Base-by-base conservation (phyloP, 2,113 vertebrate species). In the Chinchilla lanigera region DNA sequence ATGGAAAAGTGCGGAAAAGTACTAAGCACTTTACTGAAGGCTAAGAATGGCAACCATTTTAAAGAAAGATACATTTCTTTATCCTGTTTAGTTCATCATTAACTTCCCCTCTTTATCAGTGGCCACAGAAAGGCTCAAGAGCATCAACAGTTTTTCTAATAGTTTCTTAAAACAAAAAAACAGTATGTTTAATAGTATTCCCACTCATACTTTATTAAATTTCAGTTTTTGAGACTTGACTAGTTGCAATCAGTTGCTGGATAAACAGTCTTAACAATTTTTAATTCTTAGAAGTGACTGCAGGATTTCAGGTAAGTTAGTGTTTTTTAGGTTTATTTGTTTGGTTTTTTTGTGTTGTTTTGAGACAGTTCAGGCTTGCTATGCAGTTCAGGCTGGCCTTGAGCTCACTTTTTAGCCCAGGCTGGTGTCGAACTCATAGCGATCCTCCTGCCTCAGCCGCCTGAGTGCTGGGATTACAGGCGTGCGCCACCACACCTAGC, bases 1-100 rank as follows among this genome's bases (percentile, higher is more conserved):
- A 41, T 96, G 65, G 35, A 80, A 82, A 81, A 78, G 61, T 95
- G 93, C 35, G n/a, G n/a, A n/a, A n/a, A n/a, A 94, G 77, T 82
- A 54, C 54, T n/a, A 67, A 26, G 28, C 19, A 90, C 14, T 85
- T 93, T 26, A 60, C 22, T 50, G 12, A 85, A 96, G 41, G 1
- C 2, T 80, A n/a, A 77, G 60, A 93, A 82, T 20, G 47, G n/a
- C 73, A 19, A 56, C 35, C 86, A 41, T 58, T 67, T 33, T 67
- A 67, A 67, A 69, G 67, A 69, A 12, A 73, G 47, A 41, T 44
- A 56, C 89, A n/a, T 93, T 90, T 63, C 82, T 83, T 78, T 71
- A 75, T 87, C 75, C 47, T 20, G 13, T 35, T 60, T 77, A 88
- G n/a, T 89, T 96, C 11, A 28, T 85, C n/a, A 12, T 93, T 67